Conservation (phyloP, 2,888 invertebrate genomes). For the Oligia strigilis region DNA sequence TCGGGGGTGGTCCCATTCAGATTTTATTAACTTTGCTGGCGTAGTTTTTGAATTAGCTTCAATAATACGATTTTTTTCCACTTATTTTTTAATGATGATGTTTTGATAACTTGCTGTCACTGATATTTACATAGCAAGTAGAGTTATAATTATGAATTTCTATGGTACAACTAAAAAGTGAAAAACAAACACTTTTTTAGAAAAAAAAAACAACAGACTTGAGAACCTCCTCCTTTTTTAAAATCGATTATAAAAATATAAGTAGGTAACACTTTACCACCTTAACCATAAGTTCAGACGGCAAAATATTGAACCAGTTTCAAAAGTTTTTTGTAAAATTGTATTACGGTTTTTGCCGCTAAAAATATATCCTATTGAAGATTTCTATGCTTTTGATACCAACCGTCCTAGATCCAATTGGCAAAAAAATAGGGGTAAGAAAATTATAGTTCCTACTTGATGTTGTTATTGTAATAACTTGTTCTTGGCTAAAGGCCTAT, state of each 20-base stretch:
- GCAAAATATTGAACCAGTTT: background rate
- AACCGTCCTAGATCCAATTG: background rate
- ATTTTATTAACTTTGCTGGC: too few relatives aligned
- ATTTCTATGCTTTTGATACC: background rate
- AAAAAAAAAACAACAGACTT: too few relatives aligned
- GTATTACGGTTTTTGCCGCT: background rate
- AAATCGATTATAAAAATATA: background rate
- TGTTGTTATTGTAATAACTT: background rate
- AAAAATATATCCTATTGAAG: background rate
- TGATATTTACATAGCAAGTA: too few relatives aligned
- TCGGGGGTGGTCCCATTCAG: too few relatives aligned
- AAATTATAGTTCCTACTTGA: background rate
- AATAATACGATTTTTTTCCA: too few relatives aligned
- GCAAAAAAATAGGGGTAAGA: background rate
- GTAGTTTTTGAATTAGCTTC: too few relatives aligned
- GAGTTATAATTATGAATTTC: too few relatives aligned
- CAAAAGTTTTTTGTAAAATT: background rate
- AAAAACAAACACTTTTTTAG: too few relatives aligned
- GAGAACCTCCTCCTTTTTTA: too few relatives aligned
- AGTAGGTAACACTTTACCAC: background rate
- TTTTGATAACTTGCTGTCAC: too few relatives aligned
- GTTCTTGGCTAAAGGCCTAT: background rate
- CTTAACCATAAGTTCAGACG: background rate
- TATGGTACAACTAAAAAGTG: too few relatives aligned
- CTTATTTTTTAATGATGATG: too few relatives aligned